phyloP scores from a whole-genome alignment of 2,113 vertebrate genomes.

The Odontesthes bonariensis region DNA sequence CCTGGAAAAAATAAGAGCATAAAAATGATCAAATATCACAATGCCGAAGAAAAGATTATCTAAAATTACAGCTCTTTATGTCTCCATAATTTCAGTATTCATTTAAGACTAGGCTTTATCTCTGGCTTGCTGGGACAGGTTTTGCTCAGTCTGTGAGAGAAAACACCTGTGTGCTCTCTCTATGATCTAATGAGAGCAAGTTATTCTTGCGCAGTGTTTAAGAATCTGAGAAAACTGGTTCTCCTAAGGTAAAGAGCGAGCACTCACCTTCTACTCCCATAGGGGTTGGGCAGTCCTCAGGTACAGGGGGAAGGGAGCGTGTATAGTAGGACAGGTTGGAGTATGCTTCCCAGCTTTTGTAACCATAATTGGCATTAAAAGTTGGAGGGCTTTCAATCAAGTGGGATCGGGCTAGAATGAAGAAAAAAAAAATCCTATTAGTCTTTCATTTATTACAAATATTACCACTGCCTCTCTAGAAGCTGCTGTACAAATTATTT shows the following conservation, averaged over 20 bases:
- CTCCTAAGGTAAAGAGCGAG: conserved; percentile 22
- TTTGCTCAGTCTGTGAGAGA: neutral
- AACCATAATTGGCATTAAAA: conserved; percentile 90
- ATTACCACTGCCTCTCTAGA: neutral
- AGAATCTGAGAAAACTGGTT: conserved; percentile 84
- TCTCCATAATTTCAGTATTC: accelerated
- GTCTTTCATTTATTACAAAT: neutral
- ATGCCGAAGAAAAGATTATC: neutral
- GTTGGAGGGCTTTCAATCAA: conserved; percentile 95
- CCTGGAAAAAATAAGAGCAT: conserved; percentile 77
- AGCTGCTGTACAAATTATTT: conserved; percentile 20
- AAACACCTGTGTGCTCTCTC: neutral
- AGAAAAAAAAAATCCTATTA: neutral
- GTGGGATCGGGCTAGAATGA: conserved; percentile 88
- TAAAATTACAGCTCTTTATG: neutral
- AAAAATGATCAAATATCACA: neutral
- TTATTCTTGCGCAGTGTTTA: conserved; percentile 43
- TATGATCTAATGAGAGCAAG: conserved; percentile 49
- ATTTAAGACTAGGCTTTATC: neutral
- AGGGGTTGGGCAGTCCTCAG: conserved; percentile 92
- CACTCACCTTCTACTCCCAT: conserved; percentile 94
- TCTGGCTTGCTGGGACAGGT: neutral
- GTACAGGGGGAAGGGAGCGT: conserved; percentile 90
- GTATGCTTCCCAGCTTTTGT: conserved; percentile 96
- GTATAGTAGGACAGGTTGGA: conserved; percentile 96